phyloP scores from a whole-genome alignment of 1,140 invertebrate species.

The Neodiprion virginianus region DNA sequence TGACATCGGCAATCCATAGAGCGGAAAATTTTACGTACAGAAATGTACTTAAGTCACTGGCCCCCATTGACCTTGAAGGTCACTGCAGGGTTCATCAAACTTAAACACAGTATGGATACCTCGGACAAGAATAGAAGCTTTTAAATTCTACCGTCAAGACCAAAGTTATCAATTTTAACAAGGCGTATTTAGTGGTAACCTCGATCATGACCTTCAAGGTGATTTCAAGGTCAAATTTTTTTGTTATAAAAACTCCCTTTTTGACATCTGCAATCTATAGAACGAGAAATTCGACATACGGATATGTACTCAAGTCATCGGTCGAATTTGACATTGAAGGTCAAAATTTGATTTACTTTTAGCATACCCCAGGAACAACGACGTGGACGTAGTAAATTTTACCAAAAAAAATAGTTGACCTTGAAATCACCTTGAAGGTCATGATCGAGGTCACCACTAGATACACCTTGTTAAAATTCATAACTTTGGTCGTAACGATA shows the following conservation, averaged over 20 bases:
- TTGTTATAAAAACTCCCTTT: conserved; percentile 14
- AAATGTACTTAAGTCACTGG: conserved; percentile 1
- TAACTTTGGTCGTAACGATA: no score
- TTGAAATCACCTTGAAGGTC: no score
- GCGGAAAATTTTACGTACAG: conserved; percentile 21
- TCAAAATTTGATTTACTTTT: background rate
- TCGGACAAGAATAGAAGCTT: no score
- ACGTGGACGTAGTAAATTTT: background rate
- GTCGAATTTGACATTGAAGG: conserved; percentile 15
- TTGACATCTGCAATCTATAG: conserved; percentile 11
- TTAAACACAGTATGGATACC: no score
- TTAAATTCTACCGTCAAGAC: no score
- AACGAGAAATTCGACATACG: conserved; percentile 16
- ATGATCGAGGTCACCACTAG: no score
- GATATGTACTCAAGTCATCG: conserved; percentile 18
- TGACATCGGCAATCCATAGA: conserved; percentile 17
- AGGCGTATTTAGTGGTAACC: no score
- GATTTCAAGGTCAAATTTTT: background rate
- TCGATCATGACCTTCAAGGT: no score
- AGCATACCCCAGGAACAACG: background rate
- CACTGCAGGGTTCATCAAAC: no score
- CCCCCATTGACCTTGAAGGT: no score
- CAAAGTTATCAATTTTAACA: no score
- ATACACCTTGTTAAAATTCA: no score
- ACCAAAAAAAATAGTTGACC: background rate